Evolutionary conservation across 1,140 invertebrate species (phyloP), one percentile per base, ranked within the genome.

Genomic region (Drosophila biarmipes): DNA sequence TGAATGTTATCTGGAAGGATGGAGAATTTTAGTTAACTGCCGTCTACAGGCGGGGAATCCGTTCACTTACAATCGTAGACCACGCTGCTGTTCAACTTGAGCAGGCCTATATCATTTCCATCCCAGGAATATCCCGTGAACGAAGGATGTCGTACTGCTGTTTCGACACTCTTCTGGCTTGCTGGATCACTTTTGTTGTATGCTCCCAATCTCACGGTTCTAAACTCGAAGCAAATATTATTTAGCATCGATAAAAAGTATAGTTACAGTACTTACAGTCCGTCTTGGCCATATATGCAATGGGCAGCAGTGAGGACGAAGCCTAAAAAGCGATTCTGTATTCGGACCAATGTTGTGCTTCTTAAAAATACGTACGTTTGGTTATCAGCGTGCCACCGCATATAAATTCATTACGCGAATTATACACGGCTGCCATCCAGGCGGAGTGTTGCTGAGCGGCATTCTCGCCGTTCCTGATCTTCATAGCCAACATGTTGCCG

Each of bases 261-360:
- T 15, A 7, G 1, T 2, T n/a, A n/a, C 15, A 6, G 4, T 42
- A 31, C 55, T 64, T 8, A 64, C 61, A 61, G 17, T 0, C 3
- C 2, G 0, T 4, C 12, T 21, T 31, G 17, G 4, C 0, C 0
- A 4, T 10, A 11, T 10, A 64, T 35, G 24, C 55, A 64, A 24
- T 64, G 62, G 14, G 55, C 62, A n/a, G 62, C 62, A 10, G 56
- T 62, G 12, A 64, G 37, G 8, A 64, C 62, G 7, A 61, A 61
- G 6, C 24, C 62, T 64, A 6, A 5, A 21, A 21, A 17, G 15
- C 12, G 8, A 6, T 8, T 12, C 2, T 35, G 14, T 19, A 17
- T 1, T 27, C 53, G 17, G 8, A 37, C 1, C 3, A 19, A 38
- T 21, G 8, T 19, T 37, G 12, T 58, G 8, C 14, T 17, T 2